A percentile compares a stretch with the other conserved stretches of the same genome.
Evolutionary conservation across 2,888 invertebrate species (phyloP).

Genomic region (Spisula subtruncata): DNA sequence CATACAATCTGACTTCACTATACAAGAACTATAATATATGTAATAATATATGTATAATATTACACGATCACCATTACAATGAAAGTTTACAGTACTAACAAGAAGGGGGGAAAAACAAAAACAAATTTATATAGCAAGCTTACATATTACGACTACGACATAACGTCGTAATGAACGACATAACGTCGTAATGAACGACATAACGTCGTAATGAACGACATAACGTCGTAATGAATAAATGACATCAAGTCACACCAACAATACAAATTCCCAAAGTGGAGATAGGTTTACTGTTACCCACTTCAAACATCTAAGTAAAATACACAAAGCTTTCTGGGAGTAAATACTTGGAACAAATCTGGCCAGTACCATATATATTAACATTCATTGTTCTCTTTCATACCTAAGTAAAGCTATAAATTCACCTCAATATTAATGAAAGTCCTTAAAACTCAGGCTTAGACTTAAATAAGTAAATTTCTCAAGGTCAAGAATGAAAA

Average conservation of each 20-base stretch:
- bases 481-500: too few species aligned
- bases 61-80: background rate
- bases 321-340: background rate
- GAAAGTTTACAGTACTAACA: background rate
- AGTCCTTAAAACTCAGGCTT: too few species aligned
- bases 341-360: slow-evolving; percentile 3
- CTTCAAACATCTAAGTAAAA: background rate
- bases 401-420: slow-evolving; percentile 9
- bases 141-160: background rate
- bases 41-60: too few species aligned
- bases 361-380: background rate
- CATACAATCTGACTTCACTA: background rate
- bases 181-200: too few species aligned
- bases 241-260: background rate
- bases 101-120: background rate
- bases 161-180: too few species aligned
- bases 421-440: background rate
- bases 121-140: background rate
- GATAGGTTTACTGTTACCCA: background rate
- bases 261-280: background rate
- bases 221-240: background rate
- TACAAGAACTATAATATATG: background rate
- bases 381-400: background rate
- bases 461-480: too few species aligned
- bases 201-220: background rate